Percentiles rank a stretch among this genome's conserved stretches.
These are phyloP conservation scores for Timema cristinae DNA, from an alignment of 2,888 invertebrate species.

Conservation along the genomic window DNA sequence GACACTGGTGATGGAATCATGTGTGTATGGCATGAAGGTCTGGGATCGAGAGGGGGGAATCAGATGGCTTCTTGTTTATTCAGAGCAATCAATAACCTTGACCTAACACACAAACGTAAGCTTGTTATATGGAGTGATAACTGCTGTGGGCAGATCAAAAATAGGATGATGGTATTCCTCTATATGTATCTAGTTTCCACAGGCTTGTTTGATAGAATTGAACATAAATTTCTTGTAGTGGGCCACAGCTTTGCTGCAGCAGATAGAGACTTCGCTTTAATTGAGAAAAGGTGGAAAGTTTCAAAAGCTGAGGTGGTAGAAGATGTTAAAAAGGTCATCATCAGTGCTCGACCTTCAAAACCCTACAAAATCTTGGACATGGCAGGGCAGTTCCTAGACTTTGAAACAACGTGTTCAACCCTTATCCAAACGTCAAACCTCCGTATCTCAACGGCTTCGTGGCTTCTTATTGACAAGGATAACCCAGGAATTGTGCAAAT, in stretches of 20 bases:
- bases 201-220: constrained; percentile 25
- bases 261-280: constrained; percentile 31
- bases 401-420: too few relatives aligned
- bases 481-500: too few relatives aligned
- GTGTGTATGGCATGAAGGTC: constrained; percentile 35
- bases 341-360: constrained; percentile 7
- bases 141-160: constrained; percentile 17
- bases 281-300: constrained; percentile 31
- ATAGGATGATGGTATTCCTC: constrained; percentile 16
- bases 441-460: too few relatives aligned
- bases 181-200: constrained; percentile 20
- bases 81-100: constrained; percentile 12
- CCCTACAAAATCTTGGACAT: not conserved
- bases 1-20: constrained; percentile 32
- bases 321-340: constrained; percentile 9
- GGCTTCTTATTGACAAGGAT: too few relatives aligned
- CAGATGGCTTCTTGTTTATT: constrained; percentile 32
- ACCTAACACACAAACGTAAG: not conserved
- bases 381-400: not conserved
- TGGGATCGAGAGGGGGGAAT: constrained; percentile 35
- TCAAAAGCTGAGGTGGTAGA: constrained; percentile 41
- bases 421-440: too few relatives aligned
- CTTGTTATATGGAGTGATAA: constrained; percentile 16
- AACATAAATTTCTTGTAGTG: constrained; percentile 31
- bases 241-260: constrained; percentile 31